A percentile compares a stretch with the other conserved stretches of the same genome.
Evolutionary conservation across 2,888 invertebrate species (phyloP).

Genomic region (Minunthozetes semirufus): DNA sequence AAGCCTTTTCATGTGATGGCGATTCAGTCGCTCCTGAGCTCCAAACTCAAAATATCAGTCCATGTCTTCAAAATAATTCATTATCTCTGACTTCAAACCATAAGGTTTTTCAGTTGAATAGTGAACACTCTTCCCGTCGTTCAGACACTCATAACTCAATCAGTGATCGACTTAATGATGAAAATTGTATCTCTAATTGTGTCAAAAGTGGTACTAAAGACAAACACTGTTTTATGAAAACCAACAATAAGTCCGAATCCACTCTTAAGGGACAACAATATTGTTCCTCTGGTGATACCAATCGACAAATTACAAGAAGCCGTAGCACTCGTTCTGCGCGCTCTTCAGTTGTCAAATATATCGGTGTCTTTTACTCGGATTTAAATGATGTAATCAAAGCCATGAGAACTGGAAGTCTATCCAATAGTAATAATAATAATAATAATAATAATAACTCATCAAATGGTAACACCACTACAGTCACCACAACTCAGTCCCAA

Average conservation of each 20-base stretch:
- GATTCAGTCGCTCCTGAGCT: slow-evolving; percentile 15
- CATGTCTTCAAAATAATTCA: neutral
- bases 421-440: slow-evolving; percentile 12
- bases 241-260: neutral
- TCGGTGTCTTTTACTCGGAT: slow-evolving; percentile 41
- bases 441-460: neutral
- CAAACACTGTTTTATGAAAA: slow-evolving; percentile 10
- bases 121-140: neutral
- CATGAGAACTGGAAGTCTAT: slow-evolving; percentile 6
- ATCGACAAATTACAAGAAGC: slow-evolving; percentile 32
- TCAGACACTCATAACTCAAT: neutral
- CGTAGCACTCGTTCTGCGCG: slow-evolving; percentile 36
- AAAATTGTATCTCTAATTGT: neutral
- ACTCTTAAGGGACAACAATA: slow-evolving; percentile 5
- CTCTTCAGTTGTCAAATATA: slow-evolving; percentile 34
- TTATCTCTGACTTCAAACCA: neutral
- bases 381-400: slow-evolving; percentile 35
- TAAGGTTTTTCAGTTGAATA: neutral
- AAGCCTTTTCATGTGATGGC: slow-evolving; percentile 30
- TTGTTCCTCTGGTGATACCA: neutral
- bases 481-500: neutral
- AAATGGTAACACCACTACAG: neutral
- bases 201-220: neutral
- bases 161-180: neutral
- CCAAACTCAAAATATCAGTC: slow-evolving; percentile 3